Base-by-base conservation (phyloP, 2,113 vertebrate genomes). In the Eulacestoma nigropectus region DNA sequence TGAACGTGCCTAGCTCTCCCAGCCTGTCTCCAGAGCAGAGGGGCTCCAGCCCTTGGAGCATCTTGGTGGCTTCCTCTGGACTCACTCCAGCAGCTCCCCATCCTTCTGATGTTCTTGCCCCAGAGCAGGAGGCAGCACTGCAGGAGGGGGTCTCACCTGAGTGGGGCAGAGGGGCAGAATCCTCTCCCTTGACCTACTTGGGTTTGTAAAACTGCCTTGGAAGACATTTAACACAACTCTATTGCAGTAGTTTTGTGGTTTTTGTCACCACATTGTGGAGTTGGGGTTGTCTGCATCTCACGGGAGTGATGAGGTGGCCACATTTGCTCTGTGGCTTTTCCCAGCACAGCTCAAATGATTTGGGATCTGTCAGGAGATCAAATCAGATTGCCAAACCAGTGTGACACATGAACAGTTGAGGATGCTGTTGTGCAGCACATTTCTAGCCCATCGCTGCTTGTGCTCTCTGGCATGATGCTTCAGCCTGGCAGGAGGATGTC, bases 221-320 rank as follows among this genome's bases (percentile, higher is more conserved):
- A 23, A 75, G 35, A 53, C 9, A 10, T n/a, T 57, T 50, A 49
- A 50, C 6, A 3, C 41, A 59, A 23, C 0, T 0, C 8, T 67
- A 4, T 10, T 25, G 33, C 26, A 23, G 23, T 10, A 20, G 1
- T n/a, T 79, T 2, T 2, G 23, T 10, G 22, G 1, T n/a, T 79
- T 2, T 2, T 41, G 16, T 17, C 26, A 39, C 16, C 0, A 0
- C 1, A 1, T 42, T 75, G 50, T 46, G 68, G 7, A n/a, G 2
- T 37, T 76, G 32, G 17, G n/a, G 13, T 16, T 62, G 44, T 19
- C 67, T 87, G 35, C 33, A 35, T 46, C 74, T 46, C 26, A 55
- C 18, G 16, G 17, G 14, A 18, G 20, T 11, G 7, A 30, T 49
- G 32, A 16, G 7, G 8, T 41, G 74, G 50, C 42, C 4, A 1